Conservation (phyloP, 2,888 invertebrate species). For the Hypolimnas misippus region DNA sequence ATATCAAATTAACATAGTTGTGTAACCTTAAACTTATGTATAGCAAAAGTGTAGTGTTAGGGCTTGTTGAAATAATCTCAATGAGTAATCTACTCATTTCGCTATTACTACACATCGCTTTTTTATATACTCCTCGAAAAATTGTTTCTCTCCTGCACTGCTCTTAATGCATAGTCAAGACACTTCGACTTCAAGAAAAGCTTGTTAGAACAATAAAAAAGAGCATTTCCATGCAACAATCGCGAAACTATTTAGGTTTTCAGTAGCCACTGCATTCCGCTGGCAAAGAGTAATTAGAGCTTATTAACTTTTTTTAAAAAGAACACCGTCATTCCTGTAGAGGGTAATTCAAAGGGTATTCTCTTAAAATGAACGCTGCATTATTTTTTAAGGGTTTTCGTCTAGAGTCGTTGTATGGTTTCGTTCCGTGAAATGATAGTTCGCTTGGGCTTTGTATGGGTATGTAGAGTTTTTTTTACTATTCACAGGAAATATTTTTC, state of each 20-base stretch:
- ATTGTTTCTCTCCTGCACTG: too few relatives aligned
- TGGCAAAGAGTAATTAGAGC: slow-evolving; percentile 7
- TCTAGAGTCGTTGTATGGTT: background rate
- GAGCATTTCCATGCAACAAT: slow-evolving; percentile 1
- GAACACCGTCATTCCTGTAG: slow-evolving; percentile 1
- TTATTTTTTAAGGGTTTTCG: slow-evolving; percentile 1
- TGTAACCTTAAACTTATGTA: too few relatives aligned
- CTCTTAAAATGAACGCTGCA: background rate
- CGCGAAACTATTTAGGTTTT: background rate
- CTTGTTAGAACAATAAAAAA: slow-evolving; percentile 11
- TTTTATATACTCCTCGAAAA: too few relatives aligned
- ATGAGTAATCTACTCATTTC: too few relatives aligned
- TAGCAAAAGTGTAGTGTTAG: too few relatives aligned
- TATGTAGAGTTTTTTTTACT: too few relatives aligned
- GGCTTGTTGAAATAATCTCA: too few relatives aligned
- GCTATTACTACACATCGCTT: too few relatives aligned
- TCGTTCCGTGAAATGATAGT: background rate
- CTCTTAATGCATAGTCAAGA: background rate
- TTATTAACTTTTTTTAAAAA: slow-evolving; percentile 8
- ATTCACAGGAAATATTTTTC: too few relatives aligned
- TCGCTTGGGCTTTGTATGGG: too few relatives aligned
- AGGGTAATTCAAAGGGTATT: background rate
- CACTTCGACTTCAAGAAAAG: background rate
- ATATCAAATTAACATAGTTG: too few relatives aligned
- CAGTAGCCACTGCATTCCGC: slow-evolving; percentile 1